Base-by-base conservation (phyloP, 2,113 vertebrate genomes). In the Alligator mississippiensis region DNA sequence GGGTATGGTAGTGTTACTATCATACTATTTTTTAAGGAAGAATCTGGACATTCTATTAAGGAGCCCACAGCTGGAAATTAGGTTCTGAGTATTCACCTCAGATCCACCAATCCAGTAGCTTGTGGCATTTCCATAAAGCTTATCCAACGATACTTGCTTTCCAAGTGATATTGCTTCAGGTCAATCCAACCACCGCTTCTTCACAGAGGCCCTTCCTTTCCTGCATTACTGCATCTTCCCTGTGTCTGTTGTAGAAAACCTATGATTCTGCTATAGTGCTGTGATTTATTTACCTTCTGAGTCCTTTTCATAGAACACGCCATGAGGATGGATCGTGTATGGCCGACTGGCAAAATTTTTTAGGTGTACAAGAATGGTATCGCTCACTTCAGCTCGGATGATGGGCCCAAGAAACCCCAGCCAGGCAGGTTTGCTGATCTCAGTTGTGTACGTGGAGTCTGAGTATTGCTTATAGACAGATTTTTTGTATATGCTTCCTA, bases 351-450 rank as follows among this genome's bases (percentile, higher is more conserved):
- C 99, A 79, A 97, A 95, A 92, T 99, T 99, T 92, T 97, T 99
- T 75, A 99, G 97, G 72, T 99, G 98, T 4, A 99, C 95, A 47
- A 98, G 68, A 75, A 99, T 86, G 6, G 98, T 97, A 93, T 99
- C 99, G 2, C 98, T 98, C 90, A 99, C 98, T 95, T 99, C 99
- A 15, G 98, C 98, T 93, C 96, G 97, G 78, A 99, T 72, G 92
- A 99, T 3, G 3, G 99, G 99, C 8, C 99, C 99, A 17, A 99
- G 95, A 94, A 98, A 99, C 4, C 99, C 99, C 96, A 99, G 90
- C 99, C 99, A 99, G 9, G 68, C 91, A 3, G 98, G 97, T 66
- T 98, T 98, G 15, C 90, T 75, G 76, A 99, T 63, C 97, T 99
- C 98, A 12, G 96, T 96, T 34, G 90, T 95, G 80, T 98, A 99